These are phyloP conservation scores for Camponotus fellah DNA, from an alignment of 2,888 invertebrate genomes.

Conservation along the genomic window DNA sequence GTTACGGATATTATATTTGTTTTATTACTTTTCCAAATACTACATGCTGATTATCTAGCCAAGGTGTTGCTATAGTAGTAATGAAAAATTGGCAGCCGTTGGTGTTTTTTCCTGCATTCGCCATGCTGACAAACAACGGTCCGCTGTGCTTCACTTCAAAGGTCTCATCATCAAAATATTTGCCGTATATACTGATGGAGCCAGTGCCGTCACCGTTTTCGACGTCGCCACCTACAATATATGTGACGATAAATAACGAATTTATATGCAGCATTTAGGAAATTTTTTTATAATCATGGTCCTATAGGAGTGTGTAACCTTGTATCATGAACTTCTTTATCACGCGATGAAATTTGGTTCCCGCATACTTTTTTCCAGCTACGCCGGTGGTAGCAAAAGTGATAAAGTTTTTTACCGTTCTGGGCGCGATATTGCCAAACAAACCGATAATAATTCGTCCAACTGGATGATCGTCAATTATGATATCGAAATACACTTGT, in stretches of 20 bases:
- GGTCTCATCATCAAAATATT: conserved; percentile 95
- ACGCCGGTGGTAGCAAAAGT: conserved; percentile 92
- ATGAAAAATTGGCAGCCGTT: conserved; percentile 98
- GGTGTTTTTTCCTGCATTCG: conserved; percentile 94
- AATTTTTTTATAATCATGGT: neutral
- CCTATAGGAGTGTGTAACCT: conserved; percentile 87
- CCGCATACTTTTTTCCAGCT: conserved; percentile 92
- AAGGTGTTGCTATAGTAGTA: conserved; percentile 94
- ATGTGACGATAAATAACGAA: neutral
- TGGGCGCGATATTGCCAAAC: conserved; percentile 95
- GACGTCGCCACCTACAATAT: conserved; percentile 92
- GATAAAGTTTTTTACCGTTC: conserved; percentile 95
- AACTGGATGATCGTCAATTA: conserved; percentile 90
- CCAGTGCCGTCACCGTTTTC: conserved; percentile 94
- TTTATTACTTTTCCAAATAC: conserved; percentile 93
- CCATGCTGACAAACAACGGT: conserved; percentile 97
- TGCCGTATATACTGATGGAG: conserved; percentile 94
- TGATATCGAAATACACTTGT: conserved; percentile 94
- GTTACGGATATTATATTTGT: neutral
- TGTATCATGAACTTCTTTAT: conserved; percentile 97
- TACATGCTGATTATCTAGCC: conserved; percentile 96
- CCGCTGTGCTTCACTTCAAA: conserved; percentile 92
- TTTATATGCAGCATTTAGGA: neutral
- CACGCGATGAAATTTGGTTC: conserved; percentile 93
- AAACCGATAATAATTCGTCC: conserved; percentile 95